Conservation (phyloP, 2,113 vertebrate species). For the Ochotona curzoniae region DNA sequence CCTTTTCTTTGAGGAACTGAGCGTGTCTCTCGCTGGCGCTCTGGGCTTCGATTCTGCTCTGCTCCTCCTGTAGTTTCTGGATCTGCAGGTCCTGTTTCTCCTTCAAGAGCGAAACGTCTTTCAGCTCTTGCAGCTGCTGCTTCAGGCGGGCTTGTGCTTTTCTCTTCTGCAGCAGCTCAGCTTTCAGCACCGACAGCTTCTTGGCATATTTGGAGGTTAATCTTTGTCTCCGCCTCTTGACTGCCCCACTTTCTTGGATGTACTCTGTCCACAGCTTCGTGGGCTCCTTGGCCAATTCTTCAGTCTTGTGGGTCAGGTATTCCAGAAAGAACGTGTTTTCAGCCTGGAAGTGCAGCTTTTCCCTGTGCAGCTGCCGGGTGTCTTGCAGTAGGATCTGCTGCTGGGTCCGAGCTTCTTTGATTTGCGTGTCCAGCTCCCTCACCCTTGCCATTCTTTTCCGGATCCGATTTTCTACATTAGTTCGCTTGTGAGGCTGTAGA, state of each 20-base stretch:
- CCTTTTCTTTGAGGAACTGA: conserved; percentile 75
- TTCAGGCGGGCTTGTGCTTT: conserved; percentile 38
- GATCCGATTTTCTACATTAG: neutral
- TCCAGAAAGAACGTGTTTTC: conserved; percentile 76
- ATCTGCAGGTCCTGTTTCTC: conserved; percentile 80
- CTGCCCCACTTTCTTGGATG: conserved; percentile 66
- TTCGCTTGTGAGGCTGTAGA: conserved; percentile 2
- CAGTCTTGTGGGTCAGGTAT: conserved; percentile 78
- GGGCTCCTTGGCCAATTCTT: conserved; percentile 74
- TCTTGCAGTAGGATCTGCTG: conserved; percentile 55
- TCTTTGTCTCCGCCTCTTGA: conserved; percentile 69
- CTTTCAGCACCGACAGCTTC: conserved; percentile 7
- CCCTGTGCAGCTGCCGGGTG: conserved; percentile 56
- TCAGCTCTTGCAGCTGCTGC: conserved; percentile 63
- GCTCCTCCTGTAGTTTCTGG: conserved; percentile 78
- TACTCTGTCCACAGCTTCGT: conserved; percentile 76
- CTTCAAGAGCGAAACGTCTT: conserved; percentile 6
- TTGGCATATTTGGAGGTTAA: neutral
- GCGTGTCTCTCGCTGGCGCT: conserved; percentile 38
- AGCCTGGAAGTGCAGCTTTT: conserved; percentile 53
- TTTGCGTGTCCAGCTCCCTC: conserved; percentile 14
- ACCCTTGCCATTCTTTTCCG: conserved; percentile 3
- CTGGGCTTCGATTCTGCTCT: conserved; percentile 51
- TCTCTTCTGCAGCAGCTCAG: conserved; percentile 67
- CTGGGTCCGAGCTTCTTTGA: conserved; percentile 15